Conservation (phyloP, 2,888 invertebrate genomes). For the Gortyna flavago region DNA sequence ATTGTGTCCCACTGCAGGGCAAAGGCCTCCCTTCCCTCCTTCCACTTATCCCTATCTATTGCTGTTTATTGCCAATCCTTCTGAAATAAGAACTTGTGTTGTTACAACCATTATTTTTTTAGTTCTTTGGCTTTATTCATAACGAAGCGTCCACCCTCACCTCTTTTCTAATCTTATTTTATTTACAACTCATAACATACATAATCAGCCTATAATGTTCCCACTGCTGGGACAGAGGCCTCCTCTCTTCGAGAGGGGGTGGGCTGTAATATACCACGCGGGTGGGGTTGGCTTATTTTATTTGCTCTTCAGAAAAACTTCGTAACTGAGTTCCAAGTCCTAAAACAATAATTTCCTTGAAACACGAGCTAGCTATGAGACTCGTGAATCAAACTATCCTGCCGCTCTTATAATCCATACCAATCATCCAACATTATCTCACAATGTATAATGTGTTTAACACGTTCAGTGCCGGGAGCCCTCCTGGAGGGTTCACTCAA, state of each 20-base stretch:
- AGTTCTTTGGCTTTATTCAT: background rate
- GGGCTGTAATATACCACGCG: too few species aligned
- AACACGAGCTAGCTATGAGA: background rate
- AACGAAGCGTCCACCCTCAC: background rate
- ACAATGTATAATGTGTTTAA: slow-evolving; percentile 53
- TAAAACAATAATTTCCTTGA: background rate
- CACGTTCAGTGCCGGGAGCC: too few species aligned
- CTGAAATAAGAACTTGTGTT: background rate
- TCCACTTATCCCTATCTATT: background rate
- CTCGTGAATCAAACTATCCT: background rate
- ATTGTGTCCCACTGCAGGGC: background rate
- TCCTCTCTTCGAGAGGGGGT: too few species aligned
- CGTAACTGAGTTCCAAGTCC: background rate
- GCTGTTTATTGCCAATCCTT: background rate
- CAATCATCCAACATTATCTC: slow-evolving; percentile 31
- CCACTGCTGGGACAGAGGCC: too few species aligned
- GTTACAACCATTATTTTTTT: background rate
- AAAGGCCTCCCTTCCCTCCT: background rate
- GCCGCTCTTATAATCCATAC: background rate
- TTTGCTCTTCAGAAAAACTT: background rate
- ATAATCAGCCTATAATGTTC: too few species aligned
- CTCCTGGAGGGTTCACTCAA: too few species aligned
- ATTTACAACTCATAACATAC: too few species aligned
- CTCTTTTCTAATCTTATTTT: background rate
- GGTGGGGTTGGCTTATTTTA: background rate